Evolutionary conservation across 2,888 invertebrate species (phyloP).

Genomic region (Syrphus vitripennis): DNA sequence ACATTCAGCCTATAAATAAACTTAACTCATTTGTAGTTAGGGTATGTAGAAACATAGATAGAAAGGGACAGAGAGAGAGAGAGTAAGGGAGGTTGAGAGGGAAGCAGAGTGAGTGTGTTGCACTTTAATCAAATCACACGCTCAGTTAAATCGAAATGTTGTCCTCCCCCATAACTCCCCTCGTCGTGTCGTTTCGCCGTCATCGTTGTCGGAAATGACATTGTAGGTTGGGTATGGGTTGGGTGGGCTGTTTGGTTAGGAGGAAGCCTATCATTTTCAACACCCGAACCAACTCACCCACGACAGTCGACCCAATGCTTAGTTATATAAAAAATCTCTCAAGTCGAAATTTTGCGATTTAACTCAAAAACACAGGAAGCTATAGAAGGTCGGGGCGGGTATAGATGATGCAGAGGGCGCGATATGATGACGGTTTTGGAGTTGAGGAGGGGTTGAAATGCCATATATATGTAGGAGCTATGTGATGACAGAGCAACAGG

Average conservation of each 20-base stretch:
- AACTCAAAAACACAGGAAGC: conserved; percentile 41
- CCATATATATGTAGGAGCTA: conserved; percentile 1
- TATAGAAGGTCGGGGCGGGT: background rate
- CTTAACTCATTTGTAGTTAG: conserved; percentile 36
- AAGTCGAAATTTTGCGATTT: conserved; percentile 68
- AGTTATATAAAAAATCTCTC: conserved; percentile 32
- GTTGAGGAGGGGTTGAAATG: background rate
- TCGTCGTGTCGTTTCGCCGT: background rate
- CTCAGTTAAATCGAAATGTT: conserved; percentile 71
- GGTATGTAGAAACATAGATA: background rate
- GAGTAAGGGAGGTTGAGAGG: background rate
- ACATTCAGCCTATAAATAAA: conserved; percentile 63
- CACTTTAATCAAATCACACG: conserved; percentile 71
- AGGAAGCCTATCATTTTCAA: conserved; percentile 7
- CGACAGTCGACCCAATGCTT: conserved; percentile 19
- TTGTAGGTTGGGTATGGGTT: background rate
- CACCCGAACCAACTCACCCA: background rate
- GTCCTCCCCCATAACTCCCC: conserved; percentile 26
- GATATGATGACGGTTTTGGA: background rate
- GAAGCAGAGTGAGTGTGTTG: conserved; percentile 45
- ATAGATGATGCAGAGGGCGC: background rate
- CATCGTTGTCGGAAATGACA: background rate
- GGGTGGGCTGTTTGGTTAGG: background rate
- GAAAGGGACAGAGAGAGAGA: too few relatives aligned
- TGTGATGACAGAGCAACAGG: conserved; percentile 32